Conservation (phyloP, 2,113 vertebrate genomes). For the Dipodomys spectabilis region DNA sequence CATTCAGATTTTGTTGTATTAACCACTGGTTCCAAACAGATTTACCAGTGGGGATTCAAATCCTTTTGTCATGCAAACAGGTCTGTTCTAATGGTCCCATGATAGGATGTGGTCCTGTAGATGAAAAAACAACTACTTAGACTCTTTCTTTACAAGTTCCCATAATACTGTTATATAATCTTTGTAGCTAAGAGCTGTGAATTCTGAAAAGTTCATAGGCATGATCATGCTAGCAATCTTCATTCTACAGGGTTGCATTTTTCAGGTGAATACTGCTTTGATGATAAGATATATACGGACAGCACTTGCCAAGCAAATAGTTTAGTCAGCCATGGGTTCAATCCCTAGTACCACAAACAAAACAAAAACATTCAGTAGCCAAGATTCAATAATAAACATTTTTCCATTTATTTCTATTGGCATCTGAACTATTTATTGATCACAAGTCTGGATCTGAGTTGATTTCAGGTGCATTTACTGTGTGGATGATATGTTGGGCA, state of each 20-base stretch:
- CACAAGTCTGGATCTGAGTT: too few species aligned
- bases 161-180: slow-evolving; percentile 13
- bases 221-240: not conserved
- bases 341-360: too few species aligned
- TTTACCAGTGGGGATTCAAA: slow-evolving; percentile 25
- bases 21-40: slow-evolving; percentile 48
- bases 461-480: too few species aligned
- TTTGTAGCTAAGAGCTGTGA: slow-evolving; percentile 27
- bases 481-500: too few species aligned
- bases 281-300: too few species aligned
- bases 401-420: too few species aligned
- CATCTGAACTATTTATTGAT: too few species aligned
- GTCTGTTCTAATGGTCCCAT: slow-evolving; percentile 36
- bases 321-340: too few species aligned
- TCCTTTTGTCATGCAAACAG: slow-evolving; percentile 29
- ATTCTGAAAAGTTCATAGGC: slow-evolving; percentile 33
- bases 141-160: slow-evolving; percentile 55
- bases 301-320: too few species aligned
- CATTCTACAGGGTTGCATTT: not conserved
- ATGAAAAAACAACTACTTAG: slow-evolving; percentile 27
- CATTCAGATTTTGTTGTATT: slow-evolving; percentile 3
- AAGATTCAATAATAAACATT: too few species aligned
- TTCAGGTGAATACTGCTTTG: not conserved
- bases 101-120: slow-evolving; percentile 24
- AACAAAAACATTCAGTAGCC: too few species aligned